phyloP scores from a whole-genome alignment of 1,140 invertebrate species.

The Zaprionus vittiger region DNA sequence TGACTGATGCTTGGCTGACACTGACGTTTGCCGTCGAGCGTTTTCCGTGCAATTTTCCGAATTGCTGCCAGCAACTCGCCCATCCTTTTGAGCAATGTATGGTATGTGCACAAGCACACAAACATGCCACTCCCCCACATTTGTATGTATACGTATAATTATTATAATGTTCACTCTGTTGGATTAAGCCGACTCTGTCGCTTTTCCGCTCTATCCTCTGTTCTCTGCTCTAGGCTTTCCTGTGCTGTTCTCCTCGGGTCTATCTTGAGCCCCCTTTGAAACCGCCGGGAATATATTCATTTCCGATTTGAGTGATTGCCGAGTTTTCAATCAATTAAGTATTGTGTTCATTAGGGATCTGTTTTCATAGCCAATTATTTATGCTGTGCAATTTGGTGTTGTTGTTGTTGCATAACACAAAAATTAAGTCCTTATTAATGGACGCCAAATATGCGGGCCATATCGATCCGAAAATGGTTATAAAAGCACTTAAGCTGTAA shows the following conservation, averaged over 20 bases:
- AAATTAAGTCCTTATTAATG: constrained; percentile 4
- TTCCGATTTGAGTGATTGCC: constrained; percentile 54
- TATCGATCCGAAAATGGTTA: background rate
- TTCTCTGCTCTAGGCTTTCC: background rate
- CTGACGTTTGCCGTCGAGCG: constrained; percentile 36
- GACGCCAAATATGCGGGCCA: background rate
- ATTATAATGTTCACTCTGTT: constrained; percentile 65
- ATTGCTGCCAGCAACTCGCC: constrained; percentile 14
- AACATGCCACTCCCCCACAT: background rate
- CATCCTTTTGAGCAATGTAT: constrained; percentile 6
- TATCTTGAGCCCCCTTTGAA: background rate
- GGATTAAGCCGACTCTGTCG: constrained; percentile 49
- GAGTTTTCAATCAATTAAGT: constrained; percentile 68
- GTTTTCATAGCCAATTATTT: constrained; percentile 50
- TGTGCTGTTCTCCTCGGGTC: constrained; percentile 8
- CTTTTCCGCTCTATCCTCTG: background rate
- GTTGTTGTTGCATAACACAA: constrained; percentile 2
- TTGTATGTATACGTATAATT: constrained; percentile 59
- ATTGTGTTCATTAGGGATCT: constrained; percentile 36
- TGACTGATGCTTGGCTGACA: constrained; percentile 27
- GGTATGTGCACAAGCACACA: background rate
- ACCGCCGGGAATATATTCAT: constrained; percentile 13
- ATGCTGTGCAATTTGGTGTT: constrained; percentile 18
- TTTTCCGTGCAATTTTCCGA: constrained; percentile 60
- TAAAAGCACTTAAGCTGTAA: background rate